Conservation (phyloP, 2,113 vertebrate genomes). For the Urocynchramus pylzowi region DNA sequence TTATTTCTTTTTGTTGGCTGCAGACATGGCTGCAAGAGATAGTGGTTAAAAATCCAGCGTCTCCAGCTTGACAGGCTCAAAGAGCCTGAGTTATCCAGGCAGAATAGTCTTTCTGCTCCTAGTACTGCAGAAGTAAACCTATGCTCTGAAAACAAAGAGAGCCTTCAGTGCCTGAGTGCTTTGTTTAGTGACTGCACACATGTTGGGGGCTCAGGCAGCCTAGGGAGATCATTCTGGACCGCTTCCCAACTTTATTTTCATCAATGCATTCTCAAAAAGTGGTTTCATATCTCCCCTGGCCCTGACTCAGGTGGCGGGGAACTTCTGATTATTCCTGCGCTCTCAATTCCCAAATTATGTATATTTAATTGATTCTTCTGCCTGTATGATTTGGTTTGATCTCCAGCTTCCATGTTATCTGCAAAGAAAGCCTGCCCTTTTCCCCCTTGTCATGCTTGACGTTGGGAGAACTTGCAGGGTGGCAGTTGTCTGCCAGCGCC, state of each 20-base stretch:
- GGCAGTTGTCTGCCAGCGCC: constrained; percentile 7
- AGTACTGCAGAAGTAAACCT: not conserved
- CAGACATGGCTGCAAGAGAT: not conserved
- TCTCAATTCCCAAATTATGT: constrained; percentile 45
- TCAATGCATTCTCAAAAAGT: not conserved
- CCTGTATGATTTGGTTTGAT: constrained; percentile 35
- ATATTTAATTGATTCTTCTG: constrained; percentile 58
- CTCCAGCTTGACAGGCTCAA: not conserved
- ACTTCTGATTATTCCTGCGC: constrained; percentile 23
- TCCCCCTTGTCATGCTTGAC: constrained; percentile 27
- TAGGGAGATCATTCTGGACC: not conserved
- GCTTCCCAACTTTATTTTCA: constrained; percentile 49
- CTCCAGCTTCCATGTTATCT: not conserved
- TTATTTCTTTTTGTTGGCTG: not conserved
- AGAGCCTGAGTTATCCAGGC: not conserved
- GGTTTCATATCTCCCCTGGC: constrained; percentile 27
- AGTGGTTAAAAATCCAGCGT: not conserved
- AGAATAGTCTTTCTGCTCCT: not conserved
- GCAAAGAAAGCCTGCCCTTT: constrained; percentile 52
- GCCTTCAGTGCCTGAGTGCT: not conserved
- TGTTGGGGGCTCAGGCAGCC: not conserved
- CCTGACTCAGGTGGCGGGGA: constrained; percentile 16
- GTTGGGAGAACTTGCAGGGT: constrained; percentile 11
- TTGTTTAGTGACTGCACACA: constrained; percentile 19
- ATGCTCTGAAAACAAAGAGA: constrained; percentile 1